phyloP scores from a whole-genome alignment of 2,888 invertebrate genomes.

The Actias luna region DNA sequence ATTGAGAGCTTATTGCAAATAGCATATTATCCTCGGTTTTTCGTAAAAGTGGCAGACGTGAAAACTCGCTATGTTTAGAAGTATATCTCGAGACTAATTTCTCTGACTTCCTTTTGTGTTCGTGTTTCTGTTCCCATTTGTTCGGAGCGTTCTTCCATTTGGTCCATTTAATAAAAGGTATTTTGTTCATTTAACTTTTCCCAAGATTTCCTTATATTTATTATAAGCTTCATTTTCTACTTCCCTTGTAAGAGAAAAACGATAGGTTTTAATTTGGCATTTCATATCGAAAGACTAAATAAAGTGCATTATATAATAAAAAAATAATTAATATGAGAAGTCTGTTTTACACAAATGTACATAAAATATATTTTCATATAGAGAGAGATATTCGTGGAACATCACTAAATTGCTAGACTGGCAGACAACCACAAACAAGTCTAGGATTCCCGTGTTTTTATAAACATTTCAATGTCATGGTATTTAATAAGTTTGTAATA shows the following conservation, averaged over 20 bases:
- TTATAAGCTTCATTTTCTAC: not conserved
- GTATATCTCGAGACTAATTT: slow-evolving; percentile 42
- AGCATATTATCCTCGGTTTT: slow-evolving; percentile 28
- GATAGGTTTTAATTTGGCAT: not conserved
- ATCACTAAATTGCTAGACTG: too few species aligned
- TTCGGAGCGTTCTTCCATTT: slow-evolving; percentile 23
- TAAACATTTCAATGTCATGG: too few species aligned
- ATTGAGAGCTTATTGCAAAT: slow-evolving; percentile 39
- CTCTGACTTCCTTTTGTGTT: slow-evolving; percentile 37
- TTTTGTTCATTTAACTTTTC: slow-evolving; percentile 13
- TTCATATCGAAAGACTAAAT: not conserved
- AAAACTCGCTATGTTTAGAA: slow-evolving; percentile 39
- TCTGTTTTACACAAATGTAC: too few species aligned
- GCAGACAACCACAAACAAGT: too few species aligned
- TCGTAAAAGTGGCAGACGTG: slow-evolving; percentile 41
- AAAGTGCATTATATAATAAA: not conserved
- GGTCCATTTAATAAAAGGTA: slow-evolving; percentile 24
- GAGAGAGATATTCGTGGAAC: too few species aligned
- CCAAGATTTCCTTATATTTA: slow-evolving; percentile 10
- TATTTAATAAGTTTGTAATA: too few species aligned
- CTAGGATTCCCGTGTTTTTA: too few species aligned
- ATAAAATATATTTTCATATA: too few species aligned
- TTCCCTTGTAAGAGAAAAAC: not conserved
- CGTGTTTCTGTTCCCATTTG: slow-evolving; percentile 25
- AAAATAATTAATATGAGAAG: too few species aligned